Conservation (phyloP, 2,113 vertebrate genomes). For the Microcebus murinus region DNA sequence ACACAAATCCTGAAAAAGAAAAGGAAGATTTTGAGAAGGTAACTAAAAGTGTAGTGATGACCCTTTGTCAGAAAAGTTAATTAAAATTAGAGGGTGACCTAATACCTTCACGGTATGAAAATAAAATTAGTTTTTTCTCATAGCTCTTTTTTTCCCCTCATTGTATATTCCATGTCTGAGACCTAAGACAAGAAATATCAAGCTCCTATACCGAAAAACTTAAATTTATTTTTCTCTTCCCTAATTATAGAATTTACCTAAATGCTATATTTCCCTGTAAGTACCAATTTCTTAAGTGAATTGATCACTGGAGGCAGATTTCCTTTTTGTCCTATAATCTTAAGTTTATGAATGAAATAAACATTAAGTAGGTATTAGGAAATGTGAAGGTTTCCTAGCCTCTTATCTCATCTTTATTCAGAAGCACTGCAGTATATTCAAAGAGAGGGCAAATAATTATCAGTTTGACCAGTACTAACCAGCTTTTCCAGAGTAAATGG, state of each 20-base stretch:
- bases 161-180: not conserved
- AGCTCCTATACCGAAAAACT: not conserved
- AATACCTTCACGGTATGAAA: not conserved
- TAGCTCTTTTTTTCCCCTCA: not conserved
- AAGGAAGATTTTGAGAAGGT: constrained; percentile 99
- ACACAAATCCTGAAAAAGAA: constrained; percentile 99
- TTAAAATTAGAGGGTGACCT: not conserved
- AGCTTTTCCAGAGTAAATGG: not conserved
- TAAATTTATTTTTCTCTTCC: not conserved
- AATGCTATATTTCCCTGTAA: not conserved
- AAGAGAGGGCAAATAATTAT: not conserved
- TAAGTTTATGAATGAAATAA: constrained; percentile 33
- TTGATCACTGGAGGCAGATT: constrained; percentile 5
- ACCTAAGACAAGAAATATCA: not conserved
- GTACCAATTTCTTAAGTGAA: constrained; percentile 21
- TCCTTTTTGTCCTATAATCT: not conserved
- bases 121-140: not conserved
- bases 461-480: not conserved
- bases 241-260: not conserved
- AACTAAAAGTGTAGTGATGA: constrained; percentile 71
- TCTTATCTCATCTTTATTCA: not conserved
- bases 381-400: not conserved
- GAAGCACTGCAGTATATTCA: not conserved
- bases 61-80: constrained; percentile 47
- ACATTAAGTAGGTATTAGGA: not conserved